Evolutionary conservation across 2,113 vertebrate species (phyloP), one percentile per base, ranked within the genome.

Genomic region (Lagopus muta): DNA sequence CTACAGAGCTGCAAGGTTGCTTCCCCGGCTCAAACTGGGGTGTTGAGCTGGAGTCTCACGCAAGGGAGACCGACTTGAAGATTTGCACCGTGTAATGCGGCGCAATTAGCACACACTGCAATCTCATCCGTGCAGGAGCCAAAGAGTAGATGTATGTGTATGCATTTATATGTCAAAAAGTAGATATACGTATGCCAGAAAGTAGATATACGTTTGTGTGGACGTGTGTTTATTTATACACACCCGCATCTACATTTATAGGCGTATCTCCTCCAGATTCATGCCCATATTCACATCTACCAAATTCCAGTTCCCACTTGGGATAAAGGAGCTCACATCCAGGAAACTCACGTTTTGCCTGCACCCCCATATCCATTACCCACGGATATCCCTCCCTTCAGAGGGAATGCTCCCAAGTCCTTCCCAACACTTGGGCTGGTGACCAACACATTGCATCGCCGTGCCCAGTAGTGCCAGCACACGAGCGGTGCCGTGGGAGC

Each of bases 371-470:
- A 32, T 28, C n/a, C 55, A 58, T 84, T 18, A 30, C 52, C 52
- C 52, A 30, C 30, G 15, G 52, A 54, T 30, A 27, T 30, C 15
- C 27, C 27, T 17, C 15, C 8, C 52, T 54, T 27, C 64, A 72
- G 14, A 30, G 5, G 5, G 30, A 75, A 25, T 1, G 0, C 55
- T 73, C 16, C 15, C 30, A 76, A 22, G 32, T 28, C 71, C 32
- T 82, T 55, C 72, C 48, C n/a, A 61, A 6, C 6, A 0, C 21
- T 3, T 25, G 11, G 0, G 0, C 27, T 34, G 8, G 42, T 50
- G 64, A 22, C 25, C 5, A 2, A 2, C 10, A 10, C 11, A 0
- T 2, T 27, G 19, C 36, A 47, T 8, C 40, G 64, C 71, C 14
- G 57, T 38, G 38, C 61, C 61, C 38, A 64, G 60, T 24, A 40